Percentiles rank a stretch among this genome's conserved stretches.
These are phyloP conservation scores for Polyergus mexicanus DNA, from an alignment of 1,140 invertebrate genomes.

Conservation along the genomic window DNA sequence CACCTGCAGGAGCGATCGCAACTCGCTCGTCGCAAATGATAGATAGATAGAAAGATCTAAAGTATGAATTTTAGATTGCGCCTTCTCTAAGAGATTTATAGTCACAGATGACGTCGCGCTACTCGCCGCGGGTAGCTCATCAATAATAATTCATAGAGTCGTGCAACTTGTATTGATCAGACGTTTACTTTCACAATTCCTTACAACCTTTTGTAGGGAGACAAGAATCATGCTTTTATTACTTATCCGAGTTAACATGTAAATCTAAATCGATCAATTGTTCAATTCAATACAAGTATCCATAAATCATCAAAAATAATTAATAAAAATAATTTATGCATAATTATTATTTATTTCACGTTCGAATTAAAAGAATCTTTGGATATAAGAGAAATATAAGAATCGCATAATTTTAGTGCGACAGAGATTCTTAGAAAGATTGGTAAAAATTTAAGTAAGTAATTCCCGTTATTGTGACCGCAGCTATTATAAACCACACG, in stretches of 20 bases:
- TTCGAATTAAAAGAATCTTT: too few species aligned
- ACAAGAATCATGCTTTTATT: constrained; percentile 3
- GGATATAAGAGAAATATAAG: background rate
- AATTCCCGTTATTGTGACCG: background rate
- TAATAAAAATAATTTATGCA: background rate
- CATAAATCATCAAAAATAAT: background rate
- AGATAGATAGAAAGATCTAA: constrained; percentile 42
- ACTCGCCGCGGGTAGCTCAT: constrained; percentile 13
- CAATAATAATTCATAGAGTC: constrained; percentile 43
- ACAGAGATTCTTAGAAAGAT: too few species aligned
- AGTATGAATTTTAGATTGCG: constrained; percentile 47
- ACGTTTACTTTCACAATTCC: constrained; percentile 12
- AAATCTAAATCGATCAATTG: too few species aligned
- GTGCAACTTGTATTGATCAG: constrained; percentile 50
- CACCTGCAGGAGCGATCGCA: background rate
- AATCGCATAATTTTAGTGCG: background rate
- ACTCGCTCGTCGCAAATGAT: constrained; percentile 8
- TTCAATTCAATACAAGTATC: background rate
- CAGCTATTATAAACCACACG: background rate
- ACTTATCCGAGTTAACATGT: background rate
- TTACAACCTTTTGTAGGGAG: background rate
- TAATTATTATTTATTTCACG: too few species aligned
- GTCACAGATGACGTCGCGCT: constrained; percentile 6
- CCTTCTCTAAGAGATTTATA: constrained; percentile 47
- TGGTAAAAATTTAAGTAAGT: background rate